Evolutionary conservation across 2,888 invertebrate genomes (phyloP).

Genomic region (Caenorhabditis sp.): DNA sequence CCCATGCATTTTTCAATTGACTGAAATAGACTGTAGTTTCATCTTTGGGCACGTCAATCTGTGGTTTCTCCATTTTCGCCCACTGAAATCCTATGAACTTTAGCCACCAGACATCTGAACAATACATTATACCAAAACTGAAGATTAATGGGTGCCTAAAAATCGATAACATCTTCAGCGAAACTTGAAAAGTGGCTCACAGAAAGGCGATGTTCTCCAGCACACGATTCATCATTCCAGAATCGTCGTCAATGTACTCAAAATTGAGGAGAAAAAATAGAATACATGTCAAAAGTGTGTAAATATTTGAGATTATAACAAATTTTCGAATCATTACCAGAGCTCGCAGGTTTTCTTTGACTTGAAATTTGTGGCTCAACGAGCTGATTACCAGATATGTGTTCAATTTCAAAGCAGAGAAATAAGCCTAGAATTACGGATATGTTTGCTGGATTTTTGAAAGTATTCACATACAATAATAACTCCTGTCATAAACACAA

Average conservation of each 20-base stretch:
- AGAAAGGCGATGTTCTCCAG: neutral
- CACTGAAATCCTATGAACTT: neutral
- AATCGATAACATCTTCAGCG: too few relatives aligned
- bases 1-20: neutral
- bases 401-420: neutral
- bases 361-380: neutral
- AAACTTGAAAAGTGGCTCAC: too few relatives aligned
- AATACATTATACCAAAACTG: neutral
- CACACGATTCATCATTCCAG: neutral
- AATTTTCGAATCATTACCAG: neutral
- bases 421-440: neutral
- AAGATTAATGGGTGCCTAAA: neutral
- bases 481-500: neutral
- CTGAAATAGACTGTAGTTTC: neutral
- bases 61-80: neutral
- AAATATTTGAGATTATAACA: neutral
- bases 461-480: neutral
- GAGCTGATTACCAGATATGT: neutral
- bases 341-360: neutral
- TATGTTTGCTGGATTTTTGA: neutral
- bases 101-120: neutral
- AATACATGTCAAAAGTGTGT: neutral
- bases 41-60: neutral
- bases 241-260: neutral
- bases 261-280: neutral